Percentiles rank a stretch among this genome's conserved stretches.
These are phyloP conservation scores for Drosophila insularis DNA, from an alignment of 1,140 invertebrate genomes.

Conservation along the genomic window DNA sequence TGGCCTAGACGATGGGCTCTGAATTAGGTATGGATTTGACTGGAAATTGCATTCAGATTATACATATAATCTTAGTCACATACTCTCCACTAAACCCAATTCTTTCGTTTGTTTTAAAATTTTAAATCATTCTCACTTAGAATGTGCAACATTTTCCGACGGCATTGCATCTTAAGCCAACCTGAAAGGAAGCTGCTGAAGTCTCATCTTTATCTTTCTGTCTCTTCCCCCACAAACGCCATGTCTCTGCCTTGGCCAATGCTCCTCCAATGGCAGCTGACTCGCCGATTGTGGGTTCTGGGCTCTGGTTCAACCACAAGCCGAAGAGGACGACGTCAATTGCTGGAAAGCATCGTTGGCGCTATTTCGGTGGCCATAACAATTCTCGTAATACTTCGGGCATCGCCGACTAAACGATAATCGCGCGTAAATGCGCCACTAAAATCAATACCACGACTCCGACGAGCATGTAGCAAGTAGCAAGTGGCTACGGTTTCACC, in stretches of 20 bases:
- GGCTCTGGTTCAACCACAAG: constrained; percentile 28
- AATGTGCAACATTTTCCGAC: background rate
- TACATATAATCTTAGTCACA: background rate
- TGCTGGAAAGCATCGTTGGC: constrained; percentile 61
- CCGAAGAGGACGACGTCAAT: constrained; percentile 49
- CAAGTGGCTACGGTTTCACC: constrained; percentile 53
- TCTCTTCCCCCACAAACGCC: background rate
- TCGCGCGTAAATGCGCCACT: constrained; percentile 79
- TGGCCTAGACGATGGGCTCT: background rate
- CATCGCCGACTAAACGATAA: constrained; percentile 79
- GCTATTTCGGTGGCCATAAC: constrained; percentile 76
- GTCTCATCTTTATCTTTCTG: background rate
- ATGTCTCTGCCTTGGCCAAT: background rate
- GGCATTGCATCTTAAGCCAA: constrained; percentile 2
- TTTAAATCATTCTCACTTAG: background rate
- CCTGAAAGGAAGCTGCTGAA: background rate
- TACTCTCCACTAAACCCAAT: background rate
- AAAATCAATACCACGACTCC: constrained; percentile 76
- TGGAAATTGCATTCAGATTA: background rate
- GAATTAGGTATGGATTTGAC: background rate
- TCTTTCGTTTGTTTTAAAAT: background rate
- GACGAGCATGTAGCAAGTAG: constrained; percentile 31
- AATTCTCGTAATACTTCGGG: constrained; percentile 80
- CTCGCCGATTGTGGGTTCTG: constrained; percentile 13
- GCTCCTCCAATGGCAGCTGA: constrained; percentile 14